These are phyloP conservation scores for Trileptium ribeirensis DNA, from an alignment of 2,888 invertebrate genomes.

Conservation along the genomic window DNA sequence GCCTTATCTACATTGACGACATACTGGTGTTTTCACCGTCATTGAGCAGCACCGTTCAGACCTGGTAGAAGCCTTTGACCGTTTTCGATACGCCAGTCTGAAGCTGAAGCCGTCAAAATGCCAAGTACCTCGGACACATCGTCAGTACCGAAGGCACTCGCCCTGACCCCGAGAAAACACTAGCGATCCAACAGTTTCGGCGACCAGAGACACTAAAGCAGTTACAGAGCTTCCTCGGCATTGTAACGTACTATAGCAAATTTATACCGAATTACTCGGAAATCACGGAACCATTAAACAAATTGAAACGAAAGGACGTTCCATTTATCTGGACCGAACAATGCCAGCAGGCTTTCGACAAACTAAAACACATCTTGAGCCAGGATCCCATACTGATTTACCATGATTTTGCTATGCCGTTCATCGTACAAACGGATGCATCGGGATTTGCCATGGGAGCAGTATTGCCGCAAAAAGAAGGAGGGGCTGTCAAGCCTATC, in stretches of 20 bases:
- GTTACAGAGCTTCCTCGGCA: constrained; percentile 35
- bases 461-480: constrained; percentile 35
- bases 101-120: constrained; percentile 36
- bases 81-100: constrained; percentile 26
- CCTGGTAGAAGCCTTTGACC: constrained; percentile 29
- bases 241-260: constrained; percentile 32
- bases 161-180: constrained; percentile 25
- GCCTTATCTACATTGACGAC: constrained; percentile 32
- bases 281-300: constrained; percentile 31
- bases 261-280: constrained; percentile 31
- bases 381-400: constrained; percentile 31
- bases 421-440: constrained; percentile 40
- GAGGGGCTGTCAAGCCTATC: constrained; percentile 32
- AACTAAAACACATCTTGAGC: constrained; percentile 26
- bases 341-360: constrained; percentile 28
- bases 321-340: constrained; percentile 33
- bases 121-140: constrained; percentile 29
- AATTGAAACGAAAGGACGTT: constrained; percentile 34
- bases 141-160: constrained; percentile 18
- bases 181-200: constrained; percentile 28
- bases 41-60: constrained; percentile 24
- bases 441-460: constrained; percentile 40
- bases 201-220: constrained; percentile 30
- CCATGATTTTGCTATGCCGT: constrained; percentile 32
- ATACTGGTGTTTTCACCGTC: constrained; percentile 27